These are phyloP conservation scores for Aspidoscelis tigris DNA, from an alignment of 2,113 vertebrate species.

Conservation along the genomic window DNA sequence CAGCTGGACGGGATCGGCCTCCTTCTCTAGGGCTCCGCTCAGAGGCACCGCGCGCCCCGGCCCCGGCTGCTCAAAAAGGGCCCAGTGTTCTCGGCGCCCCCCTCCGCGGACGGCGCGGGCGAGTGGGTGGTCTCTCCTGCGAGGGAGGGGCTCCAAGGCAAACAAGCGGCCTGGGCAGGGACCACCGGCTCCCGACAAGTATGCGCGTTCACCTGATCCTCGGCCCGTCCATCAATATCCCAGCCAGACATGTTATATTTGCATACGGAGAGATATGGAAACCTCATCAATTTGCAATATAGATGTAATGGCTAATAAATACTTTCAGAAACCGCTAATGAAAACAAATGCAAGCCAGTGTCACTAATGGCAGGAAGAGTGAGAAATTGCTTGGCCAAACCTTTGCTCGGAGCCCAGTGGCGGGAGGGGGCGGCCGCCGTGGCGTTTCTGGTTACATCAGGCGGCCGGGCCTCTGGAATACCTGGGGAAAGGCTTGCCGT, in stretches of 20 bases:
- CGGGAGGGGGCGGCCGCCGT: not conserved
- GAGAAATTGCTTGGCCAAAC: conserved; percentile 45
- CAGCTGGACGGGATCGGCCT: conserved; percentile 92
- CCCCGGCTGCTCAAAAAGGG: conserved; percentile 73
- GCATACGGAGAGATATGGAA: conserved; percentile 57
- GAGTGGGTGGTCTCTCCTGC: conserved; percentile 63
- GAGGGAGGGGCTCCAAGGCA: conserved; percentile 47
- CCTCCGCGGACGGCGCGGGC: not conserved
- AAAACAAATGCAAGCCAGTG: conserved; percentile 49
- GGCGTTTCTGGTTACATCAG: not conserved
- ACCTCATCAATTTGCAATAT: conserved; percentile 58
- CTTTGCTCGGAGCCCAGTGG: not conserved
- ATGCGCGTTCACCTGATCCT: conserved; percentile 40
- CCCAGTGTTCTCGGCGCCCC: conserved; percentile 72
- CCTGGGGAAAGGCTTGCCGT: not conserved
- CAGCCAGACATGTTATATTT: conserved; percentile 47
- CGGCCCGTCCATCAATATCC: conserved; percentile 27
- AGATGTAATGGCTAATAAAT: conserved; percentile 55
- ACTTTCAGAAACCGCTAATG: conserved; percentile 50
- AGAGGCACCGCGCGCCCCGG: conserved; percentile 60
- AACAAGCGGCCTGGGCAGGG: conserved; percentile 40
- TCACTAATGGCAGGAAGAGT: conserved; percentile 48
- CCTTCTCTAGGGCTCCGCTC: conserved; percentile 77
- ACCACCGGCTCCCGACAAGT: conserved; percentile 46
- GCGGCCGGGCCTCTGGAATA: not conserved